These are phyloP conservation scores for Willowsia nigromaculata DNA, from an alignment of 2,888 invertebrate genomes.

Conservation along the genomic window DNA sequence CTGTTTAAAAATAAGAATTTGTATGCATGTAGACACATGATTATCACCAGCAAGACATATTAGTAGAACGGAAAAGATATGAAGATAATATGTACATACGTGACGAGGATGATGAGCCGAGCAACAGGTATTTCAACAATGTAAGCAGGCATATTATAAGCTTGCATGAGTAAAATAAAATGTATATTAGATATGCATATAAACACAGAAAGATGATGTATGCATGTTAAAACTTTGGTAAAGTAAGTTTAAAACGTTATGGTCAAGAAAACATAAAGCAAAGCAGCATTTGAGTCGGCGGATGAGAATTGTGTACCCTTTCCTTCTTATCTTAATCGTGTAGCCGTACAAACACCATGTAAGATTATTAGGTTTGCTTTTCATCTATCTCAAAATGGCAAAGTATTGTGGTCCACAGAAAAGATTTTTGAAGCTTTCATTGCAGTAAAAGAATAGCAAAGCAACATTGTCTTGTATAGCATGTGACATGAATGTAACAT, in stretches of 20 bases:
- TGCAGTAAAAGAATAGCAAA: neutral
- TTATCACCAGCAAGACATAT: slow-evolving; percentile 33
- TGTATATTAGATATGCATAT: neutral
- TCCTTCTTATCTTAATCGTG: slow-evolving; percentile 34
- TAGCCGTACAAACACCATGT: neutral
- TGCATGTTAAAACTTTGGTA: neutral
- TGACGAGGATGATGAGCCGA: slow-evolving; percentile 17
- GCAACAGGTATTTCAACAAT: slow-evolving; percentile 21
- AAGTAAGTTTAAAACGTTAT: slow-evolving; percentile 17
- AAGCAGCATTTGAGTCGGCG: neutral
- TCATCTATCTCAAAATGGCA: neutral
- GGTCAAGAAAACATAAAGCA: slow-evolving; percentile 30
- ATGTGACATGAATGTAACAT: too few species aligned
- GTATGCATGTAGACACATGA: neutral
- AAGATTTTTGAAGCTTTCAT: neutral
- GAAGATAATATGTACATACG: neutral
- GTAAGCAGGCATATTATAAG: neutral
- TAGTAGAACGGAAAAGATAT: slow-evolving; percentile 50
- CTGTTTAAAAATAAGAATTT: slow-evolving; percentile 16
- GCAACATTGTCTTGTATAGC: neutral
- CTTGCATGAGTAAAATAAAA: neutral
- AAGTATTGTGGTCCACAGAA: neutral
- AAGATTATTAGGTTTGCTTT: neutral
- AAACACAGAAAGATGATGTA: neutral
- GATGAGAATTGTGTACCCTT: slow-evolving; percentile 15